A percentile compares a stretch with the other conserved stretches of the same genome.
Evolutionary conservation across 1,140 invertebrate genomes (phyloP).

Genomic region (Aphaenogaster floridana): DNA sequence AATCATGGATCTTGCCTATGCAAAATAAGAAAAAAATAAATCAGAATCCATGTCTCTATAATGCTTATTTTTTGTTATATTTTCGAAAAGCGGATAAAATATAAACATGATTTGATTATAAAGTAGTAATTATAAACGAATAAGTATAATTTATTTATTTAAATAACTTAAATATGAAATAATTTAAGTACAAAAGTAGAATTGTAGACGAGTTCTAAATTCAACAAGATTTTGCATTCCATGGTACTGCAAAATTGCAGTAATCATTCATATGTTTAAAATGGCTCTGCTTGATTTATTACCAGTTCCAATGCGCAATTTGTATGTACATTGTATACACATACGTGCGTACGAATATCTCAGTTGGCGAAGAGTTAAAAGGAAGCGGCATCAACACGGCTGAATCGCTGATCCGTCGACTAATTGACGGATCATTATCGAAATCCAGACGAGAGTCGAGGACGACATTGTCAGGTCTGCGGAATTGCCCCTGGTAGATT

Average conservation of each 20-base stretch:
- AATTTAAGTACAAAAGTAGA: background rate
- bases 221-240: background rate
- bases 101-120: too few relatives aligned
- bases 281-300: background rate
- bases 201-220: background rate
- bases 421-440: conserved; percentile 70
- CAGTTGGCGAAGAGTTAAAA: background rate
- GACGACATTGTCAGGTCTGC: conserved; percentile 36
- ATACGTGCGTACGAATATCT: background rate
- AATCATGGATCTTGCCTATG: background rate
- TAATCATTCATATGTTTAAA: background rate
- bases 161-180: too few relatives aligned
- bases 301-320: background rate
- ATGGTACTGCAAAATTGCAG: background rate
- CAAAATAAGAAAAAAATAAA: conserved; percentile 1
- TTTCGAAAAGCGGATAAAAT: too few relatives aligned
- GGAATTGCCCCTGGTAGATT: conserved; percentile 27
- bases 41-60: background rate
- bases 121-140: too few relatives aligned
- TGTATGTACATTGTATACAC: background rate
- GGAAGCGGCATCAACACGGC: background rate
- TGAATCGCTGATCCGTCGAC: conserved; percentile 68
- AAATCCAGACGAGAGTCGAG: conserved; percentile 58
- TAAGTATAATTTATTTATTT: too few relatives aligned
- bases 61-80: background rate